Conservation (phyloP, 2,113 vertebrate species). For the Nibea albiflora region DNA sequence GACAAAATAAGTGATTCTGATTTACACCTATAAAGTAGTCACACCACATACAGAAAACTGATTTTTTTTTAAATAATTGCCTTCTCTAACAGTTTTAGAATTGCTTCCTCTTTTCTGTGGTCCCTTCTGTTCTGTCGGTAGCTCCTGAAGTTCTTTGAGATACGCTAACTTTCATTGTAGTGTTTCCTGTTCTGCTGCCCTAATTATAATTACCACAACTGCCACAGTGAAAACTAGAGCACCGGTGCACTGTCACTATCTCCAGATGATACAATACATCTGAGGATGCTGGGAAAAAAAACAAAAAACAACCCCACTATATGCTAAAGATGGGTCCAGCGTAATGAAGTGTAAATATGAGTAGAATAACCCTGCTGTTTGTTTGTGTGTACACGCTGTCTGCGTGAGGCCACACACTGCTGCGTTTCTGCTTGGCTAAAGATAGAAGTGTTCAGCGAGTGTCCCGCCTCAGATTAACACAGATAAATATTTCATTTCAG, state of each 20-base stretch:
- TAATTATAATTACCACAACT: not conserved
- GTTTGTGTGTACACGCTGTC: not conserved
- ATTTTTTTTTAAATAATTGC: too few species aligned
- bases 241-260: not conserved
- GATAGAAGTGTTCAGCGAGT: conserved; percentile 18
- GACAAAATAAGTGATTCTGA: not conserved
- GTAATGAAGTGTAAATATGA: not conserved
- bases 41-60: too few species aligned
- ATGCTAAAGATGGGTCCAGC: not conserved
- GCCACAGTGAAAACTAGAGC: not conserved
- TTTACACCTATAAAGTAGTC: not conserved
- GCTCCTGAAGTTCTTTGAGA: not conserved
- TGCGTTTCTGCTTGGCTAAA: conserved; percentile 26
- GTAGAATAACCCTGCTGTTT: not conserved
- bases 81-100: too few species aligned
- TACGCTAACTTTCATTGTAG: not conserved
- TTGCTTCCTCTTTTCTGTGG: too few species aligned
- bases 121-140: too few species aligned
- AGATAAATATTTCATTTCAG: conserved; percentile 73
- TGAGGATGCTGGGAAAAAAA: not conserved
- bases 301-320: not conserved
- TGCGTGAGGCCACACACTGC: not conserved
- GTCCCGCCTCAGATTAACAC: conserved; percentile 60
- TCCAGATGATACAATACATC: not conserved
- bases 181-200: not conserved